Evolutionary conservation across 2,888 invertebrate genomes (phyloP).

Genomic region (Lasioglossum villosulum): DNA sequence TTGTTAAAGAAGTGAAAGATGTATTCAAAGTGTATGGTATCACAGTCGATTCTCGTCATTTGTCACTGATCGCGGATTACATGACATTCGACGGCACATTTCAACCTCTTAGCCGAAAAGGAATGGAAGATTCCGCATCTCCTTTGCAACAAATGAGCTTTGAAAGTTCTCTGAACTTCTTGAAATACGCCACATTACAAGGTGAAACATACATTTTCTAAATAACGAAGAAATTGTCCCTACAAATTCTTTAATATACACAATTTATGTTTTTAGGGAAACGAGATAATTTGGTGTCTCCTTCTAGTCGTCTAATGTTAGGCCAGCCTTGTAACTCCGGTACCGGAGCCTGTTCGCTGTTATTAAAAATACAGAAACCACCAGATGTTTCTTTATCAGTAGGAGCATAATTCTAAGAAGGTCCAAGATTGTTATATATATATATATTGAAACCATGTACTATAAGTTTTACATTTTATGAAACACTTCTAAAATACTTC

Average conservation of each 20-base stretch:
- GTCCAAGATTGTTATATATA: neutral
- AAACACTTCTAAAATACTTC: neutral
- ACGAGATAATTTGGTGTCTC: slow-evolving; percentile 91
- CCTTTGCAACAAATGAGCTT: slow-evolving; percentile 99
- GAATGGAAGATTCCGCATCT: slow-evolving; percentile 96
- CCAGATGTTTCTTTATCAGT: slow-evolving; percentile 21
- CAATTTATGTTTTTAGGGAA: slow-evolving; percentile 86
- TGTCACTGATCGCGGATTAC: slow-evolving; percentile 97
- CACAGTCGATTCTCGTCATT: slow-evolving; percentile 96
- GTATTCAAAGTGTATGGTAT: slow-evolving; percentile 99
- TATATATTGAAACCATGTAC: neutral
- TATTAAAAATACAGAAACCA: slow-evolving; percentile 71
- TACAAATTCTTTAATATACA: neutral
- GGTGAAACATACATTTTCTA: slow-evolving; percentile 83
- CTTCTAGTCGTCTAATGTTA: slow-evolving; percentile 94
- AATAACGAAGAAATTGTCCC: neutral
- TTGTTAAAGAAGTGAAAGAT: slow-evolving; percentile 97
- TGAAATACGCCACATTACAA: slow-evolving; percentile 90
- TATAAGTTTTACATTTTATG: slow-evolving; percentile 38
- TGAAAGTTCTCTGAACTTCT: slow-evolving; percentile 95
- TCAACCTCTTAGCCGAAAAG: slow-evolving; percentile 95
- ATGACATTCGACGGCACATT: slow-evolving; percentile 98
- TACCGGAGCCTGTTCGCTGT: slow-evolving; percentile 90
- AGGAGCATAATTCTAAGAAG: slow-evolving; percentile 23
- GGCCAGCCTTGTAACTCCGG: slow-evolving; percentile 94